phyloP scores from a whole-genome alignment of 2,797 vertebrate species.

The Enteromius anoplus region DNA sequence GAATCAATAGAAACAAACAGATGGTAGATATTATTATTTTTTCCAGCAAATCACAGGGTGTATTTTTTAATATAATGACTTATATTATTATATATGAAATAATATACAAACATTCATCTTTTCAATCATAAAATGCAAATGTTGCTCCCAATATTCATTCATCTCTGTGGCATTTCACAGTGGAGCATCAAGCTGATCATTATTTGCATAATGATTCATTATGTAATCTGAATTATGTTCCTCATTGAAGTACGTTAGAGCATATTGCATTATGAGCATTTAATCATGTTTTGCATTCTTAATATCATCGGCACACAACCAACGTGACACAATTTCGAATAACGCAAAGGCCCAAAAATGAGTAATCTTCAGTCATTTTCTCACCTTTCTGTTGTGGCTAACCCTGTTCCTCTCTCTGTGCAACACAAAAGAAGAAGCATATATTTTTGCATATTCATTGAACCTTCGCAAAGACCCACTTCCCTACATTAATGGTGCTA shows the following conservation, averaged over 20 bases:
- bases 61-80: background rate
- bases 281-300: conserved; percentile 11
- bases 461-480: background rate
- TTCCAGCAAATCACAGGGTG: background rate
- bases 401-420: background rate
- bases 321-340: background rate
- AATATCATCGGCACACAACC: background rate
- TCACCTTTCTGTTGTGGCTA: background rate
- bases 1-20: background rate
- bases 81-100: background rate
- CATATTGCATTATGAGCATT: conserved; percentile 38
- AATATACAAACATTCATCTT: background rate
- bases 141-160: conserved; percentile 26
- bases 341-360: background rate
- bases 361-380: background rate
- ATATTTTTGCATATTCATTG: background rate
- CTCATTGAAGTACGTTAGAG: conserved; percentile 42
- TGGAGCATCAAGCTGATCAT: conserved; percentile 39
- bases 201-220: conserved; percentile 61
- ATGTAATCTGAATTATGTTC: conserved; percentile 59
- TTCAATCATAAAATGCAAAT: background rate
- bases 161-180: conserved; percentile 42
- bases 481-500: background rate
- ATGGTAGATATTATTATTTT: background rate
- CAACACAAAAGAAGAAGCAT: too few relatives aligned